These are phyloP conservation scores for Xiphophorus birchmanni DNA, from an alignment of 2,797 vertebrate species.

Conservation along the genomic window DNA sequence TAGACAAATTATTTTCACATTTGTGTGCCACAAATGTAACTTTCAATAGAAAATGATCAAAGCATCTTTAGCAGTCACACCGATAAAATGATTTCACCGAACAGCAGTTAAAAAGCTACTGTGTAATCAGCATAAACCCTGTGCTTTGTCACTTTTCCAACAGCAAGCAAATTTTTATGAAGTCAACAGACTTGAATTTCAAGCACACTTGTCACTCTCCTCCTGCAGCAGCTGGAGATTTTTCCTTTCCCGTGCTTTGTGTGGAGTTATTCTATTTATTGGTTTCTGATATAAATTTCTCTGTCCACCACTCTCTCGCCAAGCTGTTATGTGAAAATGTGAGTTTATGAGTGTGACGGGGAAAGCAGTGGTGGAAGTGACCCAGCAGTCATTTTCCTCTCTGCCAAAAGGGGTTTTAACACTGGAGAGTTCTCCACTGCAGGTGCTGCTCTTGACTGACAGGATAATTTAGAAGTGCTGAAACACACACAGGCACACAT, in stretches of 20 bases:
- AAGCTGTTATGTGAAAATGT: constrained; percentile 2
- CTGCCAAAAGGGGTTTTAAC: constrained; percentile 53
- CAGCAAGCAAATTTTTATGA: constrained; percentile 42
- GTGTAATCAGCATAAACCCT: constrained; percentile 24
- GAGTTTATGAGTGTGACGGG: constrained; percentile 8
- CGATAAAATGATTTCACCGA: constrained; percentile 8
- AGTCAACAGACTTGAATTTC: constrained; percentile 56
- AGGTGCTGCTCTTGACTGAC: constrained; percentile 67
- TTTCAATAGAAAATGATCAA: constrained; percentile 9
- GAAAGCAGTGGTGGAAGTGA: constrained; percentile 35
- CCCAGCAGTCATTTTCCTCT: constrained; percentile 54
- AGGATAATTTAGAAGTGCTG: constrained; percentile 66
- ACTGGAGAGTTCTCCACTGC: constrained; percentile 44
- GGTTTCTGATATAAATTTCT: constrained; percentile 40
- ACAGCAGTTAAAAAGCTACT: not conserved
- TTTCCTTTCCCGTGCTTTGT: constrained; percentile 31
- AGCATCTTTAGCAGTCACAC: constrained; percentile 4
- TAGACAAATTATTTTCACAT: too few relatives aligned
- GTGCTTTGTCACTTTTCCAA: not conserved
- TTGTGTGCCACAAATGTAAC: constrained; percentile 9
- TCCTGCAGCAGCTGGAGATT: constrained; percentile 14
- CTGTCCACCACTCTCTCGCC: constrained; percentile 27
- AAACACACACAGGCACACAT: constrained; percentile 24
- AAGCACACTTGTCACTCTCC: constrained; percentile 31
- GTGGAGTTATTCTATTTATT: constrained; percentile 41